phyloP scores from a whole-genome alignment of 2,113 vertebrate species.

The Ifrita kowaldi region DNA sequence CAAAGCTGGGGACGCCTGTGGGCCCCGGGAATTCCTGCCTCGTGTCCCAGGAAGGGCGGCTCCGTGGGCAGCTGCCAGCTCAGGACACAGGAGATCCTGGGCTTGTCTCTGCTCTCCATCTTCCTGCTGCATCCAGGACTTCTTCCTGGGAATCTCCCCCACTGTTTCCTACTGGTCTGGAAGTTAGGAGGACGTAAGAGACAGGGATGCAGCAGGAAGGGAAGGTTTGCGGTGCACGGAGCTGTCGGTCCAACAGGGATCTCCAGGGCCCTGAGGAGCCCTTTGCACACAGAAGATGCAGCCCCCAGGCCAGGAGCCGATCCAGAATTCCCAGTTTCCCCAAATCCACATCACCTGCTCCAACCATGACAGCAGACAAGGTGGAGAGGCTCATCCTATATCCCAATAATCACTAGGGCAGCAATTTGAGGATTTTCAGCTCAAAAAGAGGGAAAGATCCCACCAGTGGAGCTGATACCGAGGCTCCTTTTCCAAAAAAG shows the following conservation, averaged over 20 bases:
- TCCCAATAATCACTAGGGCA: neutral
- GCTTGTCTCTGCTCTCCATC: neutral
- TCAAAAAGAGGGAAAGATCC: neutral
- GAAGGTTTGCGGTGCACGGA: neutral
- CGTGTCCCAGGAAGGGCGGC: rapidly evolving
- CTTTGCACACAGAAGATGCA: neutral
- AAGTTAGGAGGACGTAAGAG: rapidly evolving
- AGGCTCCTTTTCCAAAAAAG: neutral
- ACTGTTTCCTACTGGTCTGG: rapidly evolving
- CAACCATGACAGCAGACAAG: rapidly evolving
- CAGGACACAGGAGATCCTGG: neutral
- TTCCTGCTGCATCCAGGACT: rapidly evolving
- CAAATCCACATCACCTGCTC: neutral
- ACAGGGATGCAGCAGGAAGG: rapidly evolving
- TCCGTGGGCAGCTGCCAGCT: neutral
- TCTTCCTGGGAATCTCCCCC: neutral
- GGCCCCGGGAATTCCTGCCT: rapidly evolving
- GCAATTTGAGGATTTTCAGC: neutral
- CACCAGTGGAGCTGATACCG: rapidly evolving
- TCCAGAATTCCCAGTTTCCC: neutral
- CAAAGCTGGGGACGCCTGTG: rapidly evolving
- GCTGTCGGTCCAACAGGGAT: neutral
- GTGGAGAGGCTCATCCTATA: rapidly evolving
- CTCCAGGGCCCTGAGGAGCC: neutral
- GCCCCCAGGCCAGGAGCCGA: neutral